Conservation (phyloP, 2,113 vertebrate species). For the Passerina amoena region DNA sequence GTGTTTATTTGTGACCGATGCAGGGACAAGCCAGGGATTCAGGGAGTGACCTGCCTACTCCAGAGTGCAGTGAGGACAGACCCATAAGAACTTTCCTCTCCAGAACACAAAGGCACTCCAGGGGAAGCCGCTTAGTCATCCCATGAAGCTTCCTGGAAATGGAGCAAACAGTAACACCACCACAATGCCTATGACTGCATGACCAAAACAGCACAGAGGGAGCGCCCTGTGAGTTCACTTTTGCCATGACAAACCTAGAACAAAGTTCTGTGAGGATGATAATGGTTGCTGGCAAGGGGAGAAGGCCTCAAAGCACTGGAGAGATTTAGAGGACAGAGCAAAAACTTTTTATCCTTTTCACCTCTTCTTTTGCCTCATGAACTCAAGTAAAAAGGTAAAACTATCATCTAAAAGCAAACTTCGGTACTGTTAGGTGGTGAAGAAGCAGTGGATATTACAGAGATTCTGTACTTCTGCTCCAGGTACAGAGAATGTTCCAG, state of each 20-base stretch:
- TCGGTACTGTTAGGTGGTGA: not conserved
- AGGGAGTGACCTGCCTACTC: not conserved
- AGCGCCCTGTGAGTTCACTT: not conserved
- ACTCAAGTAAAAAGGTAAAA: not conserved
- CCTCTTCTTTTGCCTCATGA: not conserved
- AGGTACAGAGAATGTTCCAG: not conserved
- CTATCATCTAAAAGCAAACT: not conserved
- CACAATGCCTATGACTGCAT: not conserved
- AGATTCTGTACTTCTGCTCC: not conserved
- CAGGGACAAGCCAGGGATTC: not conserved
- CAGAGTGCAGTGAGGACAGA: not conserved
- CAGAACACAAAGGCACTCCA: not conserved
- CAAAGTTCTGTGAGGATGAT: not conserved
- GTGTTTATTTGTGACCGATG: not conserved
- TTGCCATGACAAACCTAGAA: not conserved
- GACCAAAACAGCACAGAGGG: not conserved
- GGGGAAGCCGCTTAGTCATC: not conserved
- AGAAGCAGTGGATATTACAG: not conserved
- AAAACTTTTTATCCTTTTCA: not conserved
- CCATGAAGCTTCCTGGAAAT: not conserved
- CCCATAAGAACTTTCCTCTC: not conserved
- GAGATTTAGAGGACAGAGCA: not conserved
- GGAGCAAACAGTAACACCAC: not conserved
- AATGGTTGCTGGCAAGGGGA: not conserved
- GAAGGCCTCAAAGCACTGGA: not conserved